Base-by-base conservation (phyloP, 2,113 vertebrate genomes). In the Pavo muticus region DNA sequence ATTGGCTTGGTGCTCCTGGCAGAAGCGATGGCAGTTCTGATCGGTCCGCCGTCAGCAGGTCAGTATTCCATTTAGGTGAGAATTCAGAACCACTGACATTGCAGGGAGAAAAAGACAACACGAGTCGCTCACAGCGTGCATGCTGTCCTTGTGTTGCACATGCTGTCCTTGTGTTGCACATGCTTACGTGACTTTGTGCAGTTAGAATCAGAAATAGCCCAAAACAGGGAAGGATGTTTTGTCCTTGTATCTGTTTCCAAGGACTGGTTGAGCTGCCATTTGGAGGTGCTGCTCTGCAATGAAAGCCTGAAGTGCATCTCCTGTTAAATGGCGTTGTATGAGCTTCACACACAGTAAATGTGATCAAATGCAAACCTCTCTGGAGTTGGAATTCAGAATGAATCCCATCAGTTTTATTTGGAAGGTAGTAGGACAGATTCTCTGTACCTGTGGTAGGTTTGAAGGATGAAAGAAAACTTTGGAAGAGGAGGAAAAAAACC, bases 11-110 rank as follows among this genome's bases (percentile, higher is more conserved):
- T 99, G 56, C 98, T 99, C 87, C 97, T 99, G 87, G 97, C 98
- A 76, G 99, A 99, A 95, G 99, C 99, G 30, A 40, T 99, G 21
- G 99, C 99, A 21, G 99, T 99, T 90, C 98, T 99, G 24, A 97
- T 99, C 29, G 99, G 99, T 4, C 99, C 99, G 5, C 99, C 99
- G 1, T 98, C 98, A 13, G 99, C 98, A 94, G 99, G 99, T 99
- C 89, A 98, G 93, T 68, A 64, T 70, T 61, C 27, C 9, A 35
- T 45, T 74, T n/a, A 78, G 17, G 47, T 92, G 21, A 77, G 35
- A 75, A 75, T 87, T 81, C 75, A 50, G 71, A 64, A 39, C 18
- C 3, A n/a, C 50, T 35, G 70, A 40, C 47, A 9, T 79, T 75
- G 48, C 42, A 68, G 50, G 39, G 32, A 85, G n/a, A 59, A 76